Evolutionary conservation across 2,888 invertebrate species (phyloP), one percentile per base, ranked within the genome.

Genomic region (Amblyjoppa fuscipennis): DNA sequence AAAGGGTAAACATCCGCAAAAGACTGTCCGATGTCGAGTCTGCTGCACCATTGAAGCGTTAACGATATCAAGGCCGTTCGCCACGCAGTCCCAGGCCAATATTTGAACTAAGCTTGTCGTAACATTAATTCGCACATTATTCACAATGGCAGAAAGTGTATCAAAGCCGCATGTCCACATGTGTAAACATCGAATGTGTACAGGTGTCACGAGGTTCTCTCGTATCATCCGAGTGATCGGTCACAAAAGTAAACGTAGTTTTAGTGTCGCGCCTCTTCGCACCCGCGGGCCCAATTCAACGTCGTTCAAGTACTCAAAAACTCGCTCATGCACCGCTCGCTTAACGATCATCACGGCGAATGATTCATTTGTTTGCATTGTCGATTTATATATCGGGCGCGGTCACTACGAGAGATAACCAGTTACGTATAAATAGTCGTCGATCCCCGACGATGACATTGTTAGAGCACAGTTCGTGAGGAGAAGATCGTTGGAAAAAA

Each of bases 341-440:
- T 13, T 25, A 78, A 69, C n/a, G 28, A 78, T 71, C 53, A 53
- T 59, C 31, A 49, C 6, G 2, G 11, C 38, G 25, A 61, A 28
- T 70, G 41, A 69, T 59, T 70, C n/a, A 61, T 49, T 56, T 38
- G 38, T 59, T 59, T 20, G n/a, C 25, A 25, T 49, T 28, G 45
- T 61, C 41, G 20, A 64, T 64, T 20, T 34, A 49, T 75, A 16
- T 20, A n/a, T 64, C 31, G 31, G 20, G 1, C n/a, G 38, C 38
- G 16, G 45, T 13, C 13, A 78, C 31, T 9, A 64, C 16, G n/a
- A 31, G 53, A 66, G 53, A 80, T 71, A 61, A 64, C 31, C 31
- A 59, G 41, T 28, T 45, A 41, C 53, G 73, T 80, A 80, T 80
- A 73, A 66, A 80, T 80, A 53, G n/a, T 80, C 25, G 31, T 34